These are phyloP conservation scores for Luperina testacea DNA, from an alignment of 2,888 invertebrate genomes.

Conservation along the genomic window DNA sequence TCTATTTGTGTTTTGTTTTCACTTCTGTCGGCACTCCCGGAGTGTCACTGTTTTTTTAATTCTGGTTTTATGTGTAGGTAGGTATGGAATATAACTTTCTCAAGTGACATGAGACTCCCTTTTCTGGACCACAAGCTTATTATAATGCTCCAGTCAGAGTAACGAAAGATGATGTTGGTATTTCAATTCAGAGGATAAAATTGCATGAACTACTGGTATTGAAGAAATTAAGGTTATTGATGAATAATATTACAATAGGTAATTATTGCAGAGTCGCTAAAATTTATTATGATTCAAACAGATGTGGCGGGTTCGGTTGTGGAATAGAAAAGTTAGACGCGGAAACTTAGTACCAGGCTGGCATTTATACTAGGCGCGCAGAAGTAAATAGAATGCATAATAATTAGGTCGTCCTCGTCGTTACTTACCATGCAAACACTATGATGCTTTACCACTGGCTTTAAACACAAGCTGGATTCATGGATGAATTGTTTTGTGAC, in stretches of 20 bases:
- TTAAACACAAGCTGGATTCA: slow-evolving; percentile 76
- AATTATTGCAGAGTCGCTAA: neutral
- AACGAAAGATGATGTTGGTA: neutral
- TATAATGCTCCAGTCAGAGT: neutral
- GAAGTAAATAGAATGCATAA: slow-evolving; percentile 33
- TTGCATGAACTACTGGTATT: no score
- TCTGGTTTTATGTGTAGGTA: neutral
- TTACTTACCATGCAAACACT: slow-evolving; percentile 79
- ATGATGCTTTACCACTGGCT: slow-evolving; percentile 77
- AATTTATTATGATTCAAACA: neutral
- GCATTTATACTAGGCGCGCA: slow-evolving; percentile 50
- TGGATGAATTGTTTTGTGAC: slow-evolving; percentile 68
- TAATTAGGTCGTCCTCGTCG: slow-evolving; percentile 15
- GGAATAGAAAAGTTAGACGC: neutral
- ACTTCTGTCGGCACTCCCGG: no score
- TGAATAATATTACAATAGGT: neutral
- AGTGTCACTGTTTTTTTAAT: neutral
- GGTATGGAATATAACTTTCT: neutral
- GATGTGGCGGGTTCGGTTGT: neutral
- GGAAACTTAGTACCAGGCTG: slow-evolving; percentile 44
- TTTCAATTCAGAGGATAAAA: neutral
- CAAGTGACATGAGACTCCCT: neutral
- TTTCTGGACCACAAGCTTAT: neutral
- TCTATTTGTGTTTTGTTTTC: no score
- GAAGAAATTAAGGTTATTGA: neutral